These are phyloP conservation scores for Mixornis gularis DNA, from an alignment of 2,113 vertebrate species.

Conservation along the genomic window DNA sequence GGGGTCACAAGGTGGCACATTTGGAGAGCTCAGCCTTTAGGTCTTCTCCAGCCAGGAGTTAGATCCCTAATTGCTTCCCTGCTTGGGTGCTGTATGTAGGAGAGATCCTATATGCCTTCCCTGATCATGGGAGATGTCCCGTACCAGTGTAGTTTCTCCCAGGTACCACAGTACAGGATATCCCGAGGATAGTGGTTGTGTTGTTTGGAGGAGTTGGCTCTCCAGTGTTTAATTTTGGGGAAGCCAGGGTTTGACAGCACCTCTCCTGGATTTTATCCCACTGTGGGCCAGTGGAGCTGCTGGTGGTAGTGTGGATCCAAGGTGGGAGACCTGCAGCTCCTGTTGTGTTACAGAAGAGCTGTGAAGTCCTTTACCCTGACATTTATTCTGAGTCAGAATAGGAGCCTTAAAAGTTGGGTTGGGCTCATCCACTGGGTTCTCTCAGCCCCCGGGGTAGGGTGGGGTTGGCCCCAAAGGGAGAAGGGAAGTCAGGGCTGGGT, in stretches of 20 bases:
- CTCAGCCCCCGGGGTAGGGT: accelerated
- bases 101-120: background rate
- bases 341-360: background rate
- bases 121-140: background rate
- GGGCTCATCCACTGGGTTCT: background rate
- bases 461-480: background rate
- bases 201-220: background rate
- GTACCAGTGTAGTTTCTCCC: background rate
- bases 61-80: background rate
- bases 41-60: background rate
- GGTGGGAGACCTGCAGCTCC: background rate
- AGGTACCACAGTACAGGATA: accelerated
- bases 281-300: background rate
- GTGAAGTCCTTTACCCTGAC: background rate
- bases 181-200: background rate
- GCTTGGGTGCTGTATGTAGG: background rate
- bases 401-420: background rate
- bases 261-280: accelerated
- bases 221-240: accelerated
- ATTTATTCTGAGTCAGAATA: background rate
- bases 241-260: background rate
- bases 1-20: conserved; percentile 1
- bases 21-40: background rate
- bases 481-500: background rate
- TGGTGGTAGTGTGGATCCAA: background rate